These are phyloP conservation scores for Papilio xuthus DNA, from an alignment of 1,140 invertebrate genomes.

Conservation along the genomic window DNA sequence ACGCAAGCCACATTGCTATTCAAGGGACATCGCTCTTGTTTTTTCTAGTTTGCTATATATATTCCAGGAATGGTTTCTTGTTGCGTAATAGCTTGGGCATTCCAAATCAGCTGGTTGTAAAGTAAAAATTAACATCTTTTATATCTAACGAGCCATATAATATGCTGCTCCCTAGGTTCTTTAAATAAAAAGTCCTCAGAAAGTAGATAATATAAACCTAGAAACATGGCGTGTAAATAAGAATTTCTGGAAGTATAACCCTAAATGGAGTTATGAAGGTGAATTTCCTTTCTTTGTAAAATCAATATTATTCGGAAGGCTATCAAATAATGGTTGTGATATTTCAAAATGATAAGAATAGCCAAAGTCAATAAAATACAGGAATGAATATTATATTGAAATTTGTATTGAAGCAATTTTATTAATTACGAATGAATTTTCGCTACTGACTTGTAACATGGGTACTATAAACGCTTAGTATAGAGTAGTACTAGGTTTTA, in stretches of 20 bases:
- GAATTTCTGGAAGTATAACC: too few relatives aligned
- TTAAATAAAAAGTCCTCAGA: not conserved
- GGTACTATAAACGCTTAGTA: not conserved
- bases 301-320: too few relatives aligned
- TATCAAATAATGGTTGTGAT: too few relatives aligned
- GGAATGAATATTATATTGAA: not conserved
- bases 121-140: not conserved
- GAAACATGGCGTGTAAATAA: too few relatives aligned
- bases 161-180: not conserved
- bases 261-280: too few relatives aligned
- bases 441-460: not conserved
- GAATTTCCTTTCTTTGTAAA: too few relatives aligned
- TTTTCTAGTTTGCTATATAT: conserved; percentile 40
- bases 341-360: too few relatives aligned
- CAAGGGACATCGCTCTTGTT: conserved; percentile 48
- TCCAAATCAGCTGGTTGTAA: conserved; percentile 36
- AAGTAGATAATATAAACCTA: too few relatives aligned
- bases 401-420: not conserved
- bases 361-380: too few relatives aligned
- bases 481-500: conserved; percentile 39
- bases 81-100: conserved; percentile 35
- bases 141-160: not conserved
- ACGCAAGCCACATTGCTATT: conserved; percentile 50
- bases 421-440: not conserved
- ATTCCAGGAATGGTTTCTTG: conserved; percentile 32